A percentile compares a stretch with the other conserved stretches of the same genome.
Conservation (phyloP, 2,797 vertebrate species). For the Pantherophis alleghaniensis region DNA sequence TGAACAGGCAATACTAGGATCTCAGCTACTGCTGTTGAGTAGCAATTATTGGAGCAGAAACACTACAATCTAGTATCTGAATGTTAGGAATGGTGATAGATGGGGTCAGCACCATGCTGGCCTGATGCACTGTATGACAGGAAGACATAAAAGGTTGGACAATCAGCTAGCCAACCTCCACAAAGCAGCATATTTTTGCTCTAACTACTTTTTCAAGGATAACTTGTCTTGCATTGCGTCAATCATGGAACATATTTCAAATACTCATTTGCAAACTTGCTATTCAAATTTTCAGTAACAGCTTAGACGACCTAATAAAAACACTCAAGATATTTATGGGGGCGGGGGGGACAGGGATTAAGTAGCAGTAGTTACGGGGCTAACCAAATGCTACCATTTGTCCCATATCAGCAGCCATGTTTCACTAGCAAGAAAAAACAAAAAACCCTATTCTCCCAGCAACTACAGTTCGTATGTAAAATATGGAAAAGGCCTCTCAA, state of each 20-base stretch:
- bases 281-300: background rate
- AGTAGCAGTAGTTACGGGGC: background rate
- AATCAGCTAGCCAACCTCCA: no score
- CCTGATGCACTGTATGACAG: background rate
- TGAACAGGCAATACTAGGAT: background rate
- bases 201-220: background rate
- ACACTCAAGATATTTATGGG: background rate
- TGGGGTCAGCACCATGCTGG: no score
- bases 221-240: background rate
- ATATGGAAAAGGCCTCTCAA: background rate
- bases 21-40: background rate
- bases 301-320: background rate
- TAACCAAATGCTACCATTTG: background rate
- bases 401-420: background rate
- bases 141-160: background rate
- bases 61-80: background rate
- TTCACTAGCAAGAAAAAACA: background rate
- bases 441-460: background rate
- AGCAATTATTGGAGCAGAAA: background rate
- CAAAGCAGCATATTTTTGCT: background rate
- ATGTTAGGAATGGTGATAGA: background rate
- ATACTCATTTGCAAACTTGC: background rate
- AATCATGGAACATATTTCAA: background rate
- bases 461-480: background rate
- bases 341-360: background rate